A percentile compares a stretch with the other conserved stretches of the same genome.
phyloP scores from a whole-genome alignment of 2,797 vertebrate species.

The Vireo griseus region DNA sequence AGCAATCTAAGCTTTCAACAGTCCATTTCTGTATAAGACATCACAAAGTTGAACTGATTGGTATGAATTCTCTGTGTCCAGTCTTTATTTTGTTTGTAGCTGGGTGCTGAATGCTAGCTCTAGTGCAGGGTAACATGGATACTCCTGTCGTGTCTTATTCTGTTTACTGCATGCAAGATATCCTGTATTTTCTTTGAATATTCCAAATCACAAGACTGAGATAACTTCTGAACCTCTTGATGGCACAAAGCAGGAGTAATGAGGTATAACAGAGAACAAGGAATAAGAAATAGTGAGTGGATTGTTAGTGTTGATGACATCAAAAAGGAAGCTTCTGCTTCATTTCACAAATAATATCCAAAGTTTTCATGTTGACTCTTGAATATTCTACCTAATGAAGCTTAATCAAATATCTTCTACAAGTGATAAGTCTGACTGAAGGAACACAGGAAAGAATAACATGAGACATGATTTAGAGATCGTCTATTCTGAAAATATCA shows the following conservation, averaged over 20 bases:
- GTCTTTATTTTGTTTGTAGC: background rate
- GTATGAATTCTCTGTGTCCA: background rate
- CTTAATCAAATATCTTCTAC: background rate
- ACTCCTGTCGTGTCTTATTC: background rate
- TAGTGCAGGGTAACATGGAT: background rate
- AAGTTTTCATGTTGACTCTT: background rate
- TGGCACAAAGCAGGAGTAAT: background rate
- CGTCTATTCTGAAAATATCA: background rate
- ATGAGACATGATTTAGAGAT: background rate
- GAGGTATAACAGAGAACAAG: background rate
- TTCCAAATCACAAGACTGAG: background rate
- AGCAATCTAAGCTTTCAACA: background rate
- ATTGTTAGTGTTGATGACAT: background rate
- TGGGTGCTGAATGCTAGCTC: background rate
- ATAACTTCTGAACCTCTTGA: background rate
- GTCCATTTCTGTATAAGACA: background rate
- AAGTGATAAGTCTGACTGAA: background rate
- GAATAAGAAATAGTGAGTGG: background rate
- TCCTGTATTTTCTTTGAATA: background rate
- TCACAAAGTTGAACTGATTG: background rate
- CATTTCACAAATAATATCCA: background rate
- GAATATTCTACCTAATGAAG: background rate
- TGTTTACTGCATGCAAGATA: background rate
- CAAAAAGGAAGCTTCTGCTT: background rate
- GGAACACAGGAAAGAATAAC: background rate